Base-by-base conservation (phyloP, 2,797 vertebrate genomes). In the Pseudomugil tenellus region DNA sequence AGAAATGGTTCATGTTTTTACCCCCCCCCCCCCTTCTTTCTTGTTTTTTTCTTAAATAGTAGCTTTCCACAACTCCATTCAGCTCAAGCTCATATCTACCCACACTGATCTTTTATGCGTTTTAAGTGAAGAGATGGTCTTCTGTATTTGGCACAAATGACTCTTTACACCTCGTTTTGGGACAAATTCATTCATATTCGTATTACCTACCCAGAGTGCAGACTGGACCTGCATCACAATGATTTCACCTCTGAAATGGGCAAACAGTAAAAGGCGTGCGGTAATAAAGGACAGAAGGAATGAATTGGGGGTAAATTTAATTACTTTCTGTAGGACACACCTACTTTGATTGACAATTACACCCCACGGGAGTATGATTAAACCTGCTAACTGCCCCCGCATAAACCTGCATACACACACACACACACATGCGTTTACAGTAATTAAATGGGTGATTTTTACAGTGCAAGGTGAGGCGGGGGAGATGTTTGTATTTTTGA, bases 371-470 rank as follows among this genome's bases (percentile, higher is more conserved):
- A 87, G 84, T 48, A 31, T 81, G 76, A 91, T 89, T 92, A 90
- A 87, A 92, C 58, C 76, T n/a, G 48, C 78, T 75, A 78, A 69
- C 43, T 26, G 68, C 39, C 64, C 51, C 59, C 6, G 6, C 74
- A 72, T 84, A 79, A 84, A 81, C 73, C 71, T 23, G 28, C 84
- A 34, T 41, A 67, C 67, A 67, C 81, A 67, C 80, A 72, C 76
- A 41, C 84, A 32, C 69, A 76, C 64, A 59, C 63, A 32, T 73
- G 76, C 66, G 41, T 83, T 87, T 79, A 76, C 76, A 83, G 84
- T 87, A 89, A 92, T 91, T 91, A 91, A 92, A 90, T 74, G 80
- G 81, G 76, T 72, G 73, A 86, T 90, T 91, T 48, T 90, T 90
- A 85, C 70, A 71, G 77, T 73, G 74, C 28, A 5, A n/a, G 23